Conservation (phyloP, 2,888 invertebrate species). For the Orthosia gracilis region DNA sequence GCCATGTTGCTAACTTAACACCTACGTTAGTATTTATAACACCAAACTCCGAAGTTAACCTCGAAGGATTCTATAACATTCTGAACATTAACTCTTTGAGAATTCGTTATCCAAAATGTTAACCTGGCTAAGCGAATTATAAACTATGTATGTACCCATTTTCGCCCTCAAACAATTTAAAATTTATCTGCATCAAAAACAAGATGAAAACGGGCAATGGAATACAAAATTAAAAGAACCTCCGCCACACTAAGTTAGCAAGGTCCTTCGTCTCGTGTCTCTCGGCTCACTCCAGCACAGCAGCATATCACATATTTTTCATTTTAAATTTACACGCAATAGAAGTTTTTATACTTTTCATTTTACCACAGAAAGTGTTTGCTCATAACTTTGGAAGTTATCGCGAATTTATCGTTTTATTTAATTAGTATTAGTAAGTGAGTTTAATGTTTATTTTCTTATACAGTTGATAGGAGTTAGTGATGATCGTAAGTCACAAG, state of each 20-base stretch:
- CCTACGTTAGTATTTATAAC: no score
- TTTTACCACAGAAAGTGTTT: slow-evolving; percentile 47
- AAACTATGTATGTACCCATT: no score
- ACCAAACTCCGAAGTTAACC: no score
- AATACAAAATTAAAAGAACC: slow-evolving; percentile 42
- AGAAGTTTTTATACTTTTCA: slow-evolving; percentile 66
- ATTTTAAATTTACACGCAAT: slow-evolving; percentile 73
- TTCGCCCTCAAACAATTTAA: no score
- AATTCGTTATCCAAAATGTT: no score
- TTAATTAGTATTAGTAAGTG: slow-evolving; percentile 35
- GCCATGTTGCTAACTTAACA: no score
- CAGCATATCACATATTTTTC: slow-evolving; percentile 75
- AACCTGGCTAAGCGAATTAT: no score
- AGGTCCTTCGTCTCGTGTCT: slow-evolving; percentile 28
- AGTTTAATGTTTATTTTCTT: not conserved
- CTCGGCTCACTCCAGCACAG: slow-evolving; percentile 57
- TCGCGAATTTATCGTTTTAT: slow-evolving; percentile 54
- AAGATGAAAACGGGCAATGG: not conserved
- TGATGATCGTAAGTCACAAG: not conserved
- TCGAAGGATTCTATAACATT: no score
- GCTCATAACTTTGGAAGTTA: slow-evolving; percentile 50
- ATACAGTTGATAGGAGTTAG: not conserved
- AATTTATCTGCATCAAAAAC: no score
- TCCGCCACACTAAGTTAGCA: slow-evolving; percentile 41
- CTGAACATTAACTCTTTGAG: no score